Evolutionary conservation across 2,797 vertebrate genomes (phyloP), one percentile per base, ranked within the genome.

Genomic region (Acridotheres tristis): DNA sequence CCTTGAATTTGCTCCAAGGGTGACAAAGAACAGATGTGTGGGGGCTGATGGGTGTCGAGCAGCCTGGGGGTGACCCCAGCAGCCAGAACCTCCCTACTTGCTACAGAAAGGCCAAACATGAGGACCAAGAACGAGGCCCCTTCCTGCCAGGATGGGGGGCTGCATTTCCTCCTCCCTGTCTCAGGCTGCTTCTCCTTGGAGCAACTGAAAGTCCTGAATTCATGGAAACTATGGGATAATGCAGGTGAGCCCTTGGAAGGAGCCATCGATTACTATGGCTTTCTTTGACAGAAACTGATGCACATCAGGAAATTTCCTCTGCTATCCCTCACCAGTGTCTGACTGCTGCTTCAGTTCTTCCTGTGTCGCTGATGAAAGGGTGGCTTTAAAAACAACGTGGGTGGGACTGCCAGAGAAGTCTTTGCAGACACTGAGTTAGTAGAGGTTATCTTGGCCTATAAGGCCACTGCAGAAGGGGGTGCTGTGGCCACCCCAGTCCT

Each of bases 381-480:
- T 47, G 94, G 90, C 91, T 96, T 81, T 94, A 93, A 96, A 96
- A 96, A 93, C 59, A 66, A 85, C 7, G 32, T 45, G 65, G 74
- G 66, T 77, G 96, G 93, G 92, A 95, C 96, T 96, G 94, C 59
- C 91, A 93, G 95, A 96, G 89, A 94, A 97, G 89, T 96, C 96
- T 80, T 94, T 95, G 85, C 96, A 94, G 93, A 97, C 94, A 93
- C 94, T 80, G 96, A 94, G 88, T 96, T 87, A 73, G 76, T 91
- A 95, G 97, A 97, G 97, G 97, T 98, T 94, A 97, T 48, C 96
- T 96, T 97, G 97, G 97, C 97, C 97, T 93, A 89, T 96, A 97
- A 97, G 97, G 97, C 97, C 97, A 97, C 97, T 96, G 97, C 97
- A 96, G 97, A 93, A 75, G 53, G 91, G 97, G 96, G 96, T 54